Conservation (phyloP, 2,888 invertebrate species). For the Scaptomyza reducta region DNA sequence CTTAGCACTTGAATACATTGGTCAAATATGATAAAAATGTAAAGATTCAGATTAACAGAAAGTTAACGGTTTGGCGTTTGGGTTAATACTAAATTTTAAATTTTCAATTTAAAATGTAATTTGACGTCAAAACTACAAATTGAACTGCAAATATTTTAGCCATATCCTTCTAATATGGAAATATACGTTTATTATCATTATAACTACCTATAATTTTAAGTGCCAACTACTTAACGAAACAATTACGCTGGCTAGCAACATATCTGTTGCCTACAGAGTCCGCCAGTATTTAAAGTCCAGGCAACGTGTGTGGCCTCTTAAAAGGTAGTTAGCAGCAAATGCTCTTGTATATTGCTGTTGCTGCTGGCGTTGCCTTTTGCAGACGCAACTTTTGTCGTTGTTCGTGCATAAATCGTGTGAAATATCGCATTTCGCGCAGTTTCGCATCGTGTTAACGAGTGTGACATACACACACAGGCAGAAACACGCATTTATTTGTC, state of each 20-base stretch:
- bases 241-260: slow-evolving; percentile 39
- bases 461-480: slow-evolving; percentile 70
- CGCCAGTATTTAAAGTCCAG: slow-evolving; percentile 28
- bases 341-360: slow-evolving; percentile 43
- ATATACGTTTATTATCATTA: neutral
- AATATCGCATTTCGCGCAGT: slow-evolving; percentile 84
- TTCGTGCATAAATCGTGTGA: slow-evolving; percentile 84
- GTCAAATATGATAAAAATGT: too few relatives aligned
- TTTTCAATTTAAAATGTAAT: too few relatives aligned
- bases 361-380: slow-evolving; percentile 55
- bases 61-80: too few relatives aligned
- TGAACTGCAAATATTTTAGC: neutral
- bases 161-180: neutral
- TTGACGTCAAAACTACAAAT: too few relatives aligned
- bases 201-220: neutral
- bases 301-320: slow-evolving; percentile 66
- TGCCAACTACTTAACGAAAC: slow-evolving; percentile 39
- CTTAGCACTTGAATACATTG: too few relatives aligned
- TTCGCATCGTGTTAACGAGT: slow-evolving; percentile 81
- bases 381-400: slow-evolving; percentile 77
- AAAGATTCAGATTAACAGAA: too few relatives aligned
- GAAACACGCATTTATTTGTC: slow-evolving; percentile 75
- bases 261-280: slow-evolving; percentile 9
- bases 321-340: slow-evolving; percentile 39
- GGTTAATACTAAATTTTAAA: too few relatives aligned